Conservation (phyloP, 2,888 invertebrate genomes). For the Caenorhabditis auriculariae region DNA sequence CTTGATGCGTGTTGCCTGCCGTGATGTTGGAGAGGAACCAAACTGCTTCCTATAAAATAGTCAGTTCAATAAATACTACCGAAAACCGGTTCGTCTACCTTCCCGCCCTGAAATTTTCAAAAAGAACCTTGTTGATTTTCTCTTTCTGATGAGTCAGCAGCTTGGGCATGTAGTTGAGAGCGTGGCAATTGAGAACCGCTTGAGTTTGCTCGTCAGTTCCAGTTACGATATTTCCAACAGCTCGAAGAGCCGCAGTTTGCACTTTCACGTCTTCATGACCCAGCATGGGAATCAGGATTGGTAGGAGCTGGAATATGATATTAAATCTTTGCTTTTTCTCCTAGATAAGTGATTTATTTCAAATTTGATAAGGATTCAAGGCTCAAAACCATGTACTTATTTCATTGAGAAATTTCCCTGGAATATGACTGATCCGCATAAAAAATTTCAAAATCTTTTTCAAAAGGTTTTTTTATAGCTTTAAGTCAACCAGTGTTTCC, state of each 20-base stretch:
- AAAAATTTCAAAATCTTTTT: too few relatives aligned
- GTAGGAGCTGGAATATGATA: slow-evolving; percentile 72
- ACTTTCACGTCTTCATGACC: slow-evolving; percentile 75
- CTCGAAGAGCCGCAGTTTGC: slow-evolving; percentile 84
- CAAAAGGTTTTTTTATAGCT: too few relatives aligned
- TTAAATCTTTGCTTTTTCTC: too few relatives aligned
- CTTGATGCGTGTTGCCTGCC: slow-evolving; percentile 92
- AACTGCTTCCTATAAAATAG: slow-evolving; percentile 60
- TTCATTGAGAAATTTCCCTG: too few relatives aligned
- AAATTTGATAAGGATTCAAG: too few relatives aligned
- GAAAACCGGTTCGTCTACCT: too few relatives aligned
- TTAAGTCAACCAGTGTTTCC: too few relatives aligned
- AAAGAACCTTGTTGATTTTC: slow-evolving; percentile 86
- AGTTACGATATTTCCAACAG: slow-evolving; percentile 70
- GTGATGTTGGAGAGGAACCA: slow-evolving; percentile 80
- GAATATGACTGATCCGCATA: too few relatives aligned
- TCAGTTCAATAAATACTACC: background rate
- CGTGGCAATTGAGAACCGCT: slow-evolving; percentile 90
- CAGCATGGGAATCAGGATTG: slow-evolving; percentile 86
- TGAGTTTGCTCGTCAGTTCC: slow-evolving; percentile 96
- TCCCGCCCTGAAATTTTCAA: too few relatives aligned
- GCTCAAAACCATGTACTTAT: too few relatives aligned
- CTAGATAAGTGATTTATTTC: too few relatives aligned
- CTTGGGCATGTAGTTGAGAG: slow-evolving; percentile 87
- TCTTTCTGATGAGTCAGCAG: slow-evolving; percentile 83